Percentiles rank a stretch among this genome's conserved stretches.
Evolutionary conservation across 2,888 invertebrate species (phyloP).

Genomic region (Pollenia angustigena): DNA sequence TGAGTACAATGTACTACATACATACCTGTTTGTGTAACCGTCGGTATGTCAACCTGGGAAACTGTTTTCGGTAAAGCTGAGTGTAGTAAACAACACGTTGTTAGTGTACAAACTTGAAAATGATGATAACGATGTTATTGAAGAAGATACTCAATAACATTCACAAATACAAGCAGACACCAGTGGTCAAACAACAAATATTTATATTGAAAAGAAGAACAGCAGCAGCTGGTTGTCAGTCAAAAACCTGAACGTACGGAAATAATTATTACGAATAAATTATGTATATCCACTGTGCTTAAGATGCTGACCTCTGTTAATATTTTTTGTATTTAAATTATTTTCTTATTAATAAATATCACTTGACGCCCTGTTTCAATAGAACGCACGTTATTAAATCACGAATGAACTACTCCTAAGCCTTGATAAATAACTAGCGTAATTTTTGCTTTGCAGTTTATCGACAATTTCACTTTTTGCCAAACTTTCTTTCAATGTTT

Average conservation of each 20-base stretch:
- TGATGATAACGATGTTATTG: conserved; percentile 54
- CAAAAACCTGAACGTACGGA: conserved; percentile 50
- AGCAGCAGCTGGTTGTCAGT: conserved; percentile 44
- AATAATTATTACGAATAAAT: conserved; percentile 43
- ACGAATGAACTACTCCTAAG: background rate
- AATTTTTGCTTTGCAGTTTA: conserved; percentile 22
- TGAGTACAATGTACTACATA: conserved; percentile 22
- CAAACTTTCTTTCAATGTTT: conserved; percentile 41
- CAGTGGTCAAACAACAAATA: conserved; percentile 64
- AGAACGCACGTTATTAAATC: background rate
- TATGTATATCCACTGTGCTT: background rate
- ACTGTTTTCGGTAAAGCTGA: conserved; percentile 15
- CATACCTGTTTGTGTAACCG: conserved; percentile 47
- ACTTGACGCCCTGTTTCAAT: conserved; percentile 51
- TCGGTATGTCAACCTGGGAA: conserved; percentile 20
- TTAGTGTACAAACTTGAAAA: conserved; percentile 44
- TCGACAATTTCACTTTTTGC: conserved; percentile 65
- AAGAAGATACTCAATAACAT: conserved; percentile 50
- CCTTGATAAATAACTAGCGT: conserved; percentile 37
- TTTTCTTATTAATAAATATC: background rate
- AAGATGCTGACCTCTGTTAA: conserved; percentile 70
- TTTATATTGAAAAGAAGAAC: conserved; percentile 38
- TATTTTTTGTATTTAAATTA: conserved; percentile 42
- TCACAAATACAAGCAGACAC: conserved; percentile 25
- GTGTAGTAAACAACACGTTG: conserved; percentile 64